Conservation (phyloP, 2,113 vertebrate genomes). For the Halcyon senegalensis region DNA sequence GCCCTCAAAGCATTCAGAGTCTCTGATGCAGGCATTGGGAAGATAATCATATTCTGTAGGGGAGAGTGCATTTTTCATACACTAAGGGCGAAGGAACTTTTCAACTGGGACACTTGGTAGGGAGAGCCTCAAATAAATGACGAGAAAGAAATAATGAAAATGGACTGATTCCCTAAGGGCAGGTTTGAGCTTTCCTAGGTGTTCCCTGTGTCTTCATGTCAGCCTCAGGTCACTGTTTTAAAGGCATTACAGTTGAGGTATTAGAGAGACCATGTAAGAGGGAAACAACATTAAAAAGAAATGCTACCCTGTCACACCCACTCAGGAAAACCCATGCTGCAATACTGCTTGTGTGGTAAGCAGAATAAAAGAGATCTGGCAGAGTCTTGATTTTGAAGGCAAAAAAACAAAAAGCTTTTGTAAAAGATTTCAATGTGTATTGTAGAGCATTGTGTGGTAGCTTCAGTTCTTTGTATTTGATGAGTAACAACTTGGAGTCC, state of each 20-base stretch:
- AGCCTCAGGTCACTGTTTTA: not conserved
- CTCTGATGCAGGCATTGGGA: not conserved
- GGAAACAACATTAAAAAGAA: not conserved
- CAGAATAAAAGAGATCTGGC: slow-evolving; percentile 17
- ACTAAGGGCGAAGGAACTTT: not conserved
- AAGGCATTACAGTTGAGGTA: not conserved
- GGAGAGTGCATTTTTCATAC: not conserved
- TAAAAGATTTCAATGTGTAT: slow-evolving; percentile 24
- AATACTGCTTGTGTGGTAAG: slow-evolving; percentile 10
- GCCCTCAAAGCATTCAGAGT: not conserved
- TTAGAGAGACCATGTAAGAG: not conserved
- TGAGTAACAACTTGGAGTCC: not conserved
- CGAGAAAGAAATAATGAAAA: not conserved
- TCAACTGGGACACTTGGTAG: not conserved
- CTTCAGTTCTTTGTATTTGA: slow-evolving; percentile 20
- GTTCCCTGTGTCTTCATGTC: not conserved
- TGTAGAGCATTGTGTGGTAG: not conserved
- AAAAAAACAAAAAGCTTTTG: not conserved
- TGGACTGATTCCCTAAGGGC: not conserved
- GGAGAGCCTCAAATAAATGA: not conserved
- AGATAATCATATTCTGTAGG: not conserved
- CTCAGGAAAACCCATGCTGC: not conserved
- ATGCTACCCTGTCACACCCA: not conserved
- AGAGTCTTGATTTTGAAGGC: not conserved
- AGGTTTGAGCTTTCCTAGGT: not conserved